A percentile compares a stretch with the other conserved stretches of the same genome.
These are phyloP conservation scores for Antigone vipio DNA, from an alignment of 2,113 vertebrate genomes.

Conservation along the genomic window DNA sequence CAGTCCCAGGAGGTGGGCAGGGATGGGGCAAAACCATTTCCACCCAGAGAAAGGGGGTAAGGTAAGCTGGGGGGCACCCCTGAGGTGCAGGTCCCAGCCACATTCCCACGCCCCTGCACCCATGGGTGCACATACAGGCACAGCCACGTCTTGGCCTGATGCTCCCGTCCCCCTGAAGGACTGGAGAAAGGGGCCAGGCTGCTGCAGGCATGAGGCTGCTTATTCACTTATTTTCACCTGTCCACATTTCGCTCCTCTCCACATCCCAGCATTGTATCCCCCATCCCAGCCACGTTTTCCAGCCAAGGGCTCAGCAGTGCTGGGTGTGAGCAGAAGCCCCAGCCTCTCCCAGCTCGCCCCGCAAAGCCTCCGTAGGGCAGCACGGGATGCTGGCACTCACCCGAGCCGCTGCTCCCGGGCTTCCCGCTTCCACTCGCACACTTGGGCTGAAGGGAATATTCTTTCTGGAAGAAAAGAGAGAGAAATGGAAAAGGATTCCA, in stretches of 20 bases:
- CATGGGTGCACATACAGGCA: rapidly evolving
- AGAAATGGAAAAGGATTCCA: background rate
- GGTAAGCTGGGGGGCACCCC: too few relatives aligned
- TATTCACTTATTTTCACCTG: background rate
- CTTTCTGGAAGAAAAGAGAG: conserved; percentile 74
- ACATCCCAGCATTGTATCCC: background rate
- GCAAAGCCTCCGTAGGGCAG: background rate
- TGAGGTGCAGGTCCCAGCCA: background rate
- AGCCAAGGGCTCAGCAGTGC: background rate
- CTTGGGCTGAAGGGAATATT: conserved; percentile 74
- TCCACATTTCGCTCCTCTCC: background rate
- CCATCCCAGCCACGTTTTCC: background rate
- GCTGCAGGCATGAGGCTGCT: rapidly evolving
- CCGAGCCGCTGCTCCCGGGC: conserved; percentile 55
- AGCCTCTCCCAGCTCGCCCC: background rate
- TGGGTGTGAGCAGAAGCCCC: background rate
- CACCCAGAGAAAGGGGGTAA: background rate
- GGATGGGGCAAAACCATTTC: background rate
- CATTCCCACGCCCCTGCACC: rapidly evolving
- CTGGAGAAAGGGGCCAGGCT: background rate
- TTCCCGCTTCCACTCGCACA: conserved; percentile 68
- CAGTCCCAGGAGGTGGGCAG: background rate
- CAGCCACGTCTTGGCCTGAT: background rate
- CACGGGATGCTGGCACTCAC: conserved; percentile 59
- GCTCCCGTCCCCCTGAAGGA: background rate